Conservation (phyloP, 2,797 vertebrate species). For the Propithecus perrieri region DNA sequence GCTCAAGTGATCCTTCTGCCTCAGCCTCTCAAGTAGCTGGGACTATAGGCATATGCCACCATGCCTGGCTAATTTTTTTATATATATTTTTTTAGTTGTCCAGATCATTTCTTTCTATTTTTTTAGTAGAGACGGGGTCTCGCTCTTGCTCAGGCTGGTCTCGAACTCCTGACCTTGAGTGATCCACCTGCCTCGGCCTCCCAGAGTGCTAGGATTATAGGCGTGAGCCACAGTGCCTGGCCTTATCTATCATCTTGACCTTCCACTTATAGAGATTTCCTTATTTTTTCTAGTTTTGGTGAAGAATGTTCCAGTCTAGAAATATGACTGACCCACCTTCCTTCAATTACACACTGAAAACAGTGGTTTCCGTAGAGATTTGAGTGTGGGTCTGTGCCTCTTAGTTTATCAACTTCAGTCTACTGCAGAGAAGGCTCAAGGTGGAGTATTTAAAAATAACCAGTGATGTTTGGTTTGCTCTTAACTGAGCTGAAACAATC, state of each 20-base stretch:
- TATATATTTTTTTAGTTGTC: no score
- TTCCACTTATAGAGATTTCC: constrained; percentile 27
- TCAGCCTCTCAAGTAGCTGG: no score
- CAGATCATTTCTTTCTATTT: no score
- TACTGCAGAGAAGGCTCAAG: neutral
- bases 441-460: constrained; percentile 24
- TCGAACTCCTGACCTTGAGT: no score
- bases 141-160: no score
- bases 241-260: neutral
- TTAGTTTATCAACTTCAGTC: neutral
- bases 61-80: no score
- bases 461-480: neutral
- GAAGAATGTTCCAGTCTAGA: neutral
- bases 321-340: constrained; percentile 22
- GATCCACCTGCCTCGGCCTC: no score
- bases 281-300: constrained; percentile 41
- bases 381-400: neutral
- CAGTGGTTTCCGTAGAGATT: neutral
- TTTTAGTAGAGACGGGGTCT: no score
- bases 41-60: no score
- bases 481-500: constrained; percentile 5
- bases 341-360: neutral
- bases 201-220: no score
- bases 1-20: no score
- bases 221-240: no score